phyloP scores from a whole-genome alignment of 1,140 invertebrate species.

The Leptestheria dahalacensis region DNA sequence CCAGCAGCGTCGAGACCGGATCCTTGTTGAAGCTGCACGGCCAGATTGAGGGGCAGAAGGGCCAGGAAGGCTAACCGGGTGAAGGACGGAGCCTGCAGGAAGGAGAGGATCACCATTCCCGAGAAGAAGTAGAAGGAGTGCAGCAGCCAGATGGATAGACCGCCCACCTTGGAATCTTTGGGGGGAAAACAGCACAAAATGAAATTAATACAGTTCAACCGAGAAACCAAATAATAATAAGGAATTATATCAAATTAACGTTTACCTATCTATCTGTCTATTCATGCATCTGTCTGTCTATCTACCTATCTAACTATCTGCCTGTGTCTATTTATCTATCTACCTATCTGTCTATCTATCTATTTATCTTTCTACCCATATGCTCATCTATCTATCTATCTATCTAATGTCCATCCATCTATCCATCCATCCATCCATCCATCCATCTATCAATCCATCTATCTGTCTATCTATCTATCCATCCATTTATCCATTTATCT shows the following conservation, averaged over 20 bases:
- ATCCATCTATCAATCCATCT: too few relatives aligned
- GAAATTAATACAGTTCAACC: background rate
- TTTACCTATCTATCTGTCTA: too few relatives aligned
- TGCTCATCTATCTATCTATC: too few relatives aligned
- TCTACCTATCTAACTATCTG: too few relatives aligned
- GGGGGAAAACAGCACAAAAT: background rate
- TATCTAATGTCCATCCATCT: too few relatives aligned
- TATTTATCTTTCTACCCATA: too few relatives aligned
- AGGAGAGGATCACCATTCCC: slow-evolving; percentile 18
- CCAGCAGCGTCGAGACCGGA: slow-evolving; percentile 5
- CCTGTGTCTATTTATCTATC: too few relatives aligned
- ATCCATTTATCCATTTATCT: too few relatives aligned
- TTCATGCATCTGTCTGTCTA: too few relatives aligned
- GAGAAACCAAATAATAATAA: background rate
- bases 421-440: too few relatives aligned
- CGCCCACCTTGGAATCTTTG: slow-evolving; percentile 18
- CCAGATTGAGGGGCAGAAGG: slow-evolving; percentile 13
- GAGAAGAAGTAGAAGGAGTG: slow-evolving; percentile 26
- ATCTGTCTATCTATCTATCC: too few relatives aligned
- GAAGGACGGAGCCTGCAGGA: slow-evolving; percentile 12
- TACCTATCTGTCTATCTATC: too few relatives aligned
- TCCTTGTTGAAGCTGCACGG: slow-evolving; percentile 2
- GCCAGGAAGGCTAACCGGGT: slow-evolving; percentile 11
- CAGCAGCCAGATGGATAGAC: slow-evolving; percentile 22
- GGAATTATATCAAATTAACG: background rate